phyloP scores from a whole-genome alignment of 2,888 invertebrate species.

The Cephus spinipes region DNA sequence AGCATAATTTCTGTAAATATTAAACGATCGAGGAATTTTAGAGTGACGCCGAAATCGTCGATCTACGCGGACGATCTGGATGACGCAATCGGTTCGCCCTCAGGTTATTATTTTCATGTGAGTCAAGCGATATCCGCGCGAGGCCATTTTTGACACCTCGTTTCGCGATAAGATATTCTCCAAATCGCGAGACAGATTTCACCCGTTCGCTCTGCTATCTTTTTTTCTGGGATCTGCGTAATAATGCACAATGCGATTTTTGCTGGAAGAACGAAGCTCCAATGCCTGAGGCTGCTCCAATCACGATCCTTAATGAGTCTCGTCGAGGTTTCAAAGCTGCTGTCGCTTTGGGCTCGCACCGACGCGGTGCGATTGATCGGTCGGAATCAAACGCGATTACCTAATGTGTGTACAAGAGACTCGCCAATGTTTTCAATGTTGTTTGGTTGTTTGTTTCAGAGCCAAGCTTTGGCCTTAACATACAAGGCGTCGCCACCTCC shows the following conservation, averaged over 20 bases:
- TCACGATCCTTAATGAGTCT: background rate
- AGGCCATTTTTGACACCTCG: background rate
- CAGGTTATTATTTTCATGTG: background rate
- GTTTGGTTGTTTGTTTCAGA: conserved; percentile 66
- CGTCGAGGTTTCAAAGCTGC: background rate
- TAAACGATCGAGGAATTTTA: no score
- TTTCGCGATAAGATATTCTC: background rate
- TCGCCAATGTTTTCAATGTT: background rate
- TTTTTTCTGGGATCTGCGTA: background rate
- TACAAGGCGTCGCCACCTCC: conserved; percentile 69
- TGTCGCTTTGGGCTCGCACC: background rate
- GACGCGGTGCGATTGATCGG: background rate
- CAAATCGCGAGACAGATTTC: background rate
- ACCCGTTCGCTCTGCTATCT: background rate
- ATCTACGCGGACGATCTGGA: background rate
- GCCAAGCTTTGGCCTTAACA: conserved; percentile 76
- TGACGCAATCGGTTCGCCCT: background rate
- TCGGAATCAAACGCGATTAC: background rate
- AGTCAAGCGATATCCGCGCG: background rate
- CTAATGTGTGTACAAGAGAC: background rate
- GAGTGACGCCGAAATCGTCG: no score
- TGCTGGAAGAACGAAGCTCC: background rate
- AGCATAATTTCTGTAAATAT: no score
- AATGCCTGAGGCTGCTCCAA: background rate
- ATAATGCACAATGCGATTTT: background rate